These are phyloP conservation scores for Micrasema minimum DNA, from an alignment of 1,140 invertebrate species.

Conservation along the genomic window DNA sequence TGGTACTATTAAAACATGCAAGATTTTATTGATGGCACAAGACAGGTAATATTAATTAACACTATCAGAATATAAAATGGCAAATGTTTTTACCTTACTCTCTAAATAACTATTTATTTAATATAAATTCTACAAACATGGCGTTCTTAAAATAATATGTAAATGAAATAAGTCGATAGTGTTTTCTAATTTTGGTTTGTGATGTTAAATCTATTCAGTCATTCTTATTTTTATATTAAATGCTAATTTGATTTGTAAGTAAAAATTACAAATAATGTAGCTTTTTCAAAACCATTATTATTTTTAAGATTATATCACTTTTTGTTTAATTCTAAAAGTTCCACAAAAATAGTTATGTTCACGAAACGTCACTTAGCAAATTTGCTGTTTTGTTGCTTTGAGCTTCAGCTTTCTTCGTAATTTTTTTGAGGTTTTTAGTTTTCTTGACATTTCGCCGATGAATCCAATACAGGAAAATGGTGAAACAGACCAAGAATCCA, in stretches of 20 bases:
- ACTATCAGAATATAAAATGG: no score
- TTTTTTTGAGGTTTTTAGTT: conserved; percentile 58
- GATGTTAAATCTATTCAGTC: conserved; percentile 35
- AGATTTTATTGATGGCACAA: no score
- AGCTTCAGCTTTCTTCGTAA: conserved; percentile 8
- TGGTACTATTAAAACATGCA: no score
- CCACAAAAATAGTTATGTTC: neutral
- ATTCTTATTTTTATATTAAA: conserved; percentile 18
- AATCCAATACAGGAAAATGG: conserved; percentile 62
- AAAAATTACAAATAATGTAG: conserved; percentile 11
- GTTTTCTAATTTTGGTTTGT: no score
- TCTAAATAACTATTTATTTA: neutral
- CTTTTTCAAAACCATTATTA: conserved; percentile 27
- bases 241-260: neutral
- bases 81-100: no score
- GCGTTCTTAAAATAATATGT: no score
- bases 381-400: conserved; percentile 9
- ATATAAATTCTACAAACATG: neutral
- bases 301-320: conserved; percentile 28
- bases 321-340: conserved; percentile 25
- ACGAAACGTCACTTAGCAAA: conserved; percentile 37
- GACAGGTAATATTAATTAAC: no score
- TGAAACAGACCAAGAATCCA: conserved; percentile 63
- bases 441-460: conserved; percentile 64
- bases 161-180: conserved; percentile 9